Evolutionary conservation across 2,888 invertebrate species (phyloP), one percentile per base, ranked within the genome.

Genomic region (Scaptodrosophila latifasciaeformis): DNA sequence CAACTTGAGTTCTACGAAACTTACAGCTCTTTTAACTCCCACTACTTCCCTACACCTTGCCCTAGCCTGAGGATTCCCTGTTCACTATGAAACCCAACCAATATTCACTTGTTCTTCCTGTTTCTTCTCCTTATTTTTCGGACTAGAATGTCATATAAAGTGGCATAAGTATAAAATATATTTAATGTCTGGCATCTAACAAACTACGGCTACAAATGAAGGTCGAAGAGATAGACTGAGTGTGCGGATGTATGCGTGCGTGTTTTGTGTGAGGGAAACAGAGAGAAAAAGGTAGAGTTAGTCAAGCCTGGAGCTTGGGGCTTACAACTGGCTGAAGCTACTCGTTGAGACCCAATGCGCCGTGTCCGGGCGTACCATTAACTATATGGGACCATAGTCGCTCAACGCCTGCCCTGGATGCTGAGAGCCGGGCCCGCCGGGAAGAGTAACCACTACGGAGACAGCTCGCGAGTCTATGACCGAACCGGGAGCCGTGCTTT

Each of bases 301-400:
- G 30, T 10, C 15, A n/a, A 45, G 35, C 44, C 35, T 39, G 29
- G 21, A 24, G 5, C 31, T 43, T 54, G 43, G 48, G 63, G 59
- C 65, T 83, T 87, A 86, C 79, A 86, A 84, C 76, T 86, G 87
- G 75, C 85, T 87, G 70, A 86, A 86, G 72, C 86, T 87, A 75
- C 85, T 87, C 61, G 86, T 86, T 58, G 87, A 86, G 74, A 86
- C 85, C 86, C 86, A 86, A 74, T 86, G 86, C 66, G 86, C 84
- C 70, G 86, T 86, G 81, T 87, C 87, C 81, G 86, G 86, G 75
- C 86, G 85, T 82, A 86, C 87, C 84, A 84, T 87, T 83, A 86
- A 87, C 87, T 87, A 87, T 87, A 87, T 87, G 82, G 87, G 87
- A 84, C 87, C 87, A 66, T 87, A 87, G 67, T 87, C 87, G 69